A percentile compares a stretch with the other conserved stretches of the same genome.
These are phyloP conservation scores for Eurystomus gularis DNA, from an alignment of 2,113 vertebrate species.

Conservation along the genomic window DNA sequence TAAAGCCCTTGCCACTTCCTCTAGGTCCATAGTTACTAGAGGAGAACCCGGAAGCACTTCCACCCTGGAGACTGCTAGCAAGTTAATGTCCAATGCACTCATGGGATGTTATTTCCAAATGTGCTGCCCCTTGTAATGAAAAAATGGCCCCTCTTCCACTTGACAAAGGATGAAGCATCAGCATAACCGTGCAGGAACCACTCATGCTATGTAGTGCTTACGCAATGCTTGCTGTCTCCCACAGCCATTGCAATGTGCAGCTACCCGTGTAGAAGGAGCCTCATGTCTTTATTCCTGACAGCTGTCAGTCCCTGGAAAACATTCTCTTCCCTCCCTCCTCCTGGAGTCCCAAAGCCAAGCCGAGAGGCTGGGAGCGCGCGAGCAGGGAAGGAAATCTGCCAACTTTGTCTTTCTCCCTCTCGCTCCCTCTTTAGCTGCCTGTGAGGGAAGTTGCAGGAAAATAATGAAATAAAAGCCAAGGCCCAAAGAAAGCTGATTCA, in stretches of 20 bases:
- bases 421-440: constrained; percentile 35
- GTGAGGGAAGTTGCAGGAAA: constrained; percentile 58
- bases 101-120: background rate
- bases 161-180: background rate
- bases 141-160: background rate
- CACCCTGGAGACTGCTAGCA: background rate
- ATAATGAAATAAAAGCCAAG: constrained; percentile 72
- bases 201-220: background rate
- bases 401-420: background rate
- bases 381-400: constrained; percentile 28
- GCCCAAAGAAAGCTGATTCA: constrained; percentile 76
- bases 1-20: background rate
- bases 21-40: background rate
- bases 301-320: constrained; percentile 16
- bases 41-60: background rate
- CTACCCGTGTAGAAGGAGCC: background rate
- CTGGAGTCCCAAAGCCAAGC: background rate
- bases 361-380: background rate
- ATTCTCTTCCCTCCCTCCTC: background rate
- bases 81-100: background rate
- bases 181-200: rapidly evolving
- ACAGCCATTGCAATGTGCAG: background rate
- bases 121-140: background rate
- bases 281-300: constrained; percentile 18
- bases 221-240: background rate